A percentile compares a stretch with the other conserved stretches of the same genome.
Evolutionary conservation across 2,888 invertebrate species (phyloP).

Genomic region (Mimachlamys varia): DNA sequence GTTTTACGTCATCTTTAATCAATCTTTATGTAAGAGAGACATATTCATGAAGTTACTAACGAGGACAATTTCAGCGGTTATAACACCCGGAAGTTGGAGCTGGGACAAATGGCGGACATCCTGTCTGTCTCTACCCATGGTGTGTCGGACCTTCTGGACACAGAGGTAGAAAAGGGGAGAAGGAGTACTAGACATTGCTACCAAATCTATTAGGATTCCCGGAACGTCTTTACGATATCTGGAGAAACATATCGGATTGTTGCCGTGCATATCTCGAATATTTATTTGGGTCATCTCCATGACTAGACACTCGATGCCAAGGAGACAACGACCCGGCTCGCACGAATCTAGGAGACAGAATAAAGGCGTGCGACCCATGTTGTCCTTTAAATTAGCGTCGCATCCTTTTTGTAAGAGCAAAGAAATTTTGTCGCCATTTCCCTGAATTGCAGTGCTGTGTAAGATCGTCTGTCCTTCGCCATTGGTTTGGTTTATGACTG

Average conservation of each 20-base stretch:
- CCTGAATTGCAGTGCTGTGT: neutral
- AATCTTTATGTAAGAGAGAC: neutral
- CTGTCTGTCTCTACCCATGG: neutral
- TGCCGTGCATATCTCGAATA: neutral
- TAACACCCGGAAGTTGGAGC: neutral
- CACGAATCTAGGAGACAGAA: neutral
- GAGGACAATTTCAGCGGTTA: neutral
- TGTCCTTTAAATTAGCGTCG: neutral
- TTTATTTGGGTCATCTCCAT: neutral
- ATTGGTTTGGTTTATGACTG: neutral
- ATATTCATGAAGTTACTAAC: constrained; percentile 13
- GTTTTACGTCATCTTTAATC: neutral
- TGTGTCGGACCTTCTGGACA: neutral
- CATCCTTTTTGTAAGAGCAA: neutral
- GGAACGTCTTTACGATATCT: neutral
- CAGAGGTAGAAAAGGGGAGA: neutral
- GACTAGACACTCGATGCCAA: neutral
- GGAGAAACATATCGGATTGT: neutral
- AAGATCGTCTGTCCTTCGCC: neutral
- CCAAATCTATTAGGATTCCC: neutral
- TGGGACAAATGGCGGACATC: neutral
- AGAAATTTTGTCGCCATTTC: neutral
- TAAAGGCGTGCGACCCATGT: neutral
- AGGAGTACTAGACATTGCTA: neutral
- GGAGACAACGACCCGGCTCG: constrained; percentile 12